Base-by-base conservation (phyloP, 2,888 invertebrate genomes). In the Drosophila kambysellisi region DNA sequence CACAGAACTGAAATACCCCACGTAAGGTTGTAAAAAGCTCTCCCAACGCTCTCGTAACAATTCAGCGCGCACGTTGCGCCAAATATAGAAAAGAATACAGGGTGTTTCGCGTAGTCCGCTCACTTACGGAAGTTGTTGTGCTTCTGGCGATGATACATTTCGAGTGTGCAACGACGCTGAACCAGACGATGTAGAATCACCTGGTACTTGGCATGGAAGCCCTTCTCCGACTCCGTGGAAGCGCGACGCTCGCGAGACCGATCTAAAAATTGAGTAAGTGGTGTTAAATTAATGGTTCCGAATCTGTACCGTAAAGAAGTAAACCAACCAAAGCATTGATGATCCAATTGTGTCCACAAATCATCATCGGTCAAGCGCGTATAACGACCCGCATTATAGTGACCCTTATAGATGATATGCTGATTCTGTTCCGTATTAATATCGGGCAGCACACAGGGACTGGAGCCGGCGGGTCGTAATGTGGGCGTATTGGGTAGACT, bases 101-200 rank as follows among this genome's bases (percentile, higher is more conserved):
- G 80, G 82, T 84, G 81, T 41, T 41, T 20, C 46, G 0, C 9
- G n/a, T 15, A 12, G 4, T 11, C 30, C n/a, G 52, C 25, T 39
- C 11, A 91, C 96, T 96, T 94, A 98, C 98, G 97, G 92, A 98
- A 97, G 66, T 95, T 95, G 88, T 97, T 97, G 69, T 96, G 96
- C 60, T 96, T 95, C 91, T 98, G 96, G 76, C 98, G 95, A 90
- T 96, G 95, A 91, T 97, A 98, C 95, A 98, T 96, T 93, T 98
- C 98, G 61, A 97, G 95, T 91, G 97, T 97, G 59, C 97, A 97
- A 91, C 97, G 96, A 64, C 98, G 94, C 93, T 98, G 98, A 0
- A 98, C 97, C 94, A 98, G 96, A 63, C 98, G 95, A 93, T 98
- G 98, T 5, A 97, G 97, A 70, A 97, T 95, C 29, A 97, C 96